Conservation (phyloP, 2,113 vertebrate species). For the Crotalus horridus region DNA sequence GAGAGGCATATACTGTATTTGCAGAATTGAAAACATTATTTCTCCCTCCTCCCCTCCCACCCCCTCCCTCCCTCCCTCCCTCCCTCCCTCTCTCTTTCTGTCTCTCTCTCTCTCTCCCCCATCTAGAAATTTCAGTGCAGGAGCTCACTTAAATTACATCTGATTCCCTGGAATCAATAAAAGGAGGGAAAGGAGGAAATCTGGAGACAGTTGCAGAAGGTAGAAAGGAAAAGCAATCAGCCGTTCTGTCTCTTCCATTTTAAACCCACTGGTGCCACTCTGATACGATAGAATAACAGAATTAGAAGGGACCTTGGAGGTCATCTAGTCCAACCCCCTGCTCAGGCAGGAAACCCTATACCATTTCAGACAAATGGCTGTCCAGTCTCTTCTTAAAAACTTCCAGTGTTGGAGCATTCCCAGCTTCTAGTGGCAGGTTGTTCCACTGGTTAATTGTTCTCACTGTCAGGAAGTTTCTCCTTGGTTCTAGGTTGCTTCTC, state of each 20-base stretch:
- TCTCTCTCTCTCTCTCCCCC: neutral
- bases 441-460: no score
- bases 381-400: no score
- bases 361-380: no score
- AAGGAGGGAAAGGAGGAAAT: neutral
- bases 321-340: no score
- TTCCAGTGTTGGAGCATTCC: no score
- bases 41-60: no score
- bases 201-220: neutral
- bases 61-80: rapidly evolving
- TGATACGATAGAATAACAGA: neutral
- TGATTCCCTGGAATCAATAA: neutral
- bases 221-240: neutral
- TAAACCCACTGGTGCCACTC: neutral
- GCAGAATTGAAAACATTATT: neutral
- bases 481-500: no score
- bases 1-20: neutral
- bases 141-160: neutral
- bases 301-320: no score
- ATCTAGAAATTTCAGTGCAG: neutral
- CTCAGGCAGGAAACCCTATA: no score
- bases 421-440: no score
- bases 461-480: no score
- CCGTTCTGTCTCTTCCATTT: neutral
- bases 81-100: no score